Conservation (phyloP, 2,797 vertebrate genomes). For the Phyllotis vaccarum region DNA sequence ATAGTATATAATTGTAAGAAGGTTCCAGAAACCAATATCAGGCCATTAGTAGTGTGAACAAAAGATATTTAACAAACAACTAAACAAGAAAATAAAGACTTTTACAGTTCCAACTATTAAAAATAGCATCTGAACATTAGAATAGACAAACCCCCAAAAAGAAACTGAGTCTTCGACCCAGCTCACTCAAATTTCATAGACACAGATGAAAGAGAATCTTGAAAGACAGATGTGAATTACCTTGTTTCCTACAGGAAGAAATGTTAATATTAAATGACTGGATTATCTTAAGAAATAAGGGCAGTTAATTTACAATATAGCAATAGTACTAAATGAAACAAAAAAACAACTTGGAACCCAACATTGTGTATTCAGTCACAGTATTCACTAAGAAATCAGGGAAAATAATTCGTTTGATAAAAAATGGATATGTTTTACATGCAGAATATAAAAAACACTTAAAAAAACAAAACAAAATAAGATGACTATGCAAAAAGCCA, state of each 20-base stretch:
- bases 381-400: not conserved
- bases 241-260: not conserved
- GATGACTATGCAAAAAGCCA: not conserved
- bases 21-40: not conserved
- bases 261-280: not conserved
- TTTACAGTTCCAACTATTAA: fast-evolving
- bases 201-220: not conserved
- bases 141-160: not conserved
- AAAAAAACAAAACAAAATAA: not conserved
- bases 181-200: not conserved
- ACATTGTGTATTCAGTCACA: not conserved
- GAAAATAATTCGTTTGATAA: not conserved
- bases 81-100: not conserved
- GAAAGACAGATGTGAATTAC: no score
- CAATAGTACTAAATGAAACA: not conserved
- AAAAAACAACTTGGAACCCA: not conserved
- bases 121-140: not conserved
- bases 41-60: not conserved
- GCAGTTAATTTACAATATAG: not conserved
- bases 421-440: not conserved
- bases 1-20: not conserved
- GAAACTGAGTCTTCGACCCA: not conserved
- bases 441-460: not conserved
- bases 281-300: not conserved
- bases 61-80: not conserved